A percentile compares a stretch with the other conserved stretches of the same genome.
Evolutionary conservation across 2,113 vertebrate genomes (phyloP).

Genomic region (Nycticryphes semicollaris): DNA sequence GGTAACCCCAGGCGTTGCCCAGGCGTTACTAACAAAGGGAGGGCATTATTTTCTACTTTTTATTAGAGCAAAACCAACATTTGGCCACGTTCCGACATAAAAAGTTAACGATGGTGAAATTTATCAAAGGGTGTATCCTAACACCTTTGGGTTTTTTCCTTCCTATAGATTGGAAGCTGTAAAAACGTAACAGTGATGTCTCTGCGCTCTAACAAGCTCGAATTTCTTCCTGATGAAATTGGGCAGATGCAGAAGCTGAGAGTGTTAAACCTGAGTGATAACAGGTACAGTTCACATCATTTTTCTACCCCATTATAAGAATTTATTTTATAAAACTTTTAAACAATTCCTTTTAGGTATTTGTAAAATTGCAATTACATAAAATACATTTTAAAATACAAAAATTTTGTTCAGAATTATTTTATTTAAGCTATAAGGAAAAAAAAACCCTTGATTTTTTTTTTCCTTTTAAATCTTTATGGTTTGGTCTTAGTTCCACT

Average conservation of each 20-base stretch:
- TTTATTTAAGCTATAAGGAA: not conserved
- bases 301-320: not conserved
- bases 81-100: not conserved
- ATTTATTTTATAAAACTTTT: not conserved
- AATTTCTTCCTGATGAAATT: constrained; percentile 97
- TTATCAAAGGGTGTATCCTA: not conserved
- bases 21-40: not conserved
- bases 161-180: constrained; percentile 93
- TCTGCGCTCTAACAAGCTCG: constrained; percentile 95
- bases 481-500: not conserved
- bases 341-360: not conserved
- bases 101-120: not conserved
- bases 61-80: not conserved
- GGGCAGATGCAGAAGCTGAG: constrained; percentile 98
- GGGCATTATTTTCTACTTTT: fast-evolving
- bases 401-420: not conserved
- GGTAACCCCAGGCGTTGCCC: fast-evolving
- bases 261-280: constrained; percentile 96
- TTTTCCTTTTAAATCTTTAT: not conserved
- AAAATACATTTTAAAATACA: not conserved
- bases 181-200: constrained; percentile 98
- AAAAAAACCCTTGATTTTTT: not conserved
- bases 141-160: not conserved
- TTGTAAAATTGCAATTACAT: not conserved
- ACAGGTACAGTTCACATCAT: constrained; percentile 82